phyloP scores from a whole-genome alignment of 2,888 invertebrate genomes.

The Heliconius ismenius region DNA sequence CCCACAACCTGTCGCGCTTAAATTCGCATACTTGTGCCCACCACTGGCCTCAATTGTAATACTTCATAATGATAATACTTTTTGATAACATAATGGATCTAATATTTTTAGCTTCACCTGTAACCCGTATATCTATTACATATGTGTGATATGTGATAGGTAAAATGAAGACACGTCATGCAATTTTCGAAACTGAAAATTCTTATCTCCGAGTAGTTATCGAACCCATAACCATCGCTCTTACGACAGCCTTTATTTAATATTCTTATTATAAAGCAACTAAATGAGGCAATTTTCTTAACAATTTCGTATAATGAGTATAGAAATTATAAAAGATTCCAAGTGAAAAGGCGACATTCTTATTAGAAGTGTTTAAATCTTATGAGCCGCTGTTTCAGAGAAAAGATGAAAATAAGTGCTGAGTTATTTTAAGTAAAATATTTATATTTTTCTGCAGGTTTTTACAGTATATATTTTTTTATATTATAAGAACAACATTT shows the following conservation, averaged over 20 bases:
- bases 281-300: not conserved
- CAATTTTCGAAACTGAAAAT: too few relatives aligned
- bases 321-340: constrained; percentile 21
- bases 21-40: too few relatives aligned
- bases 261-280: not conserved
- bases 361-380: constrained; percentile 16
- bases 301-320: constrained; percentile 16
- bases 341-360: constrained; percentile 2
- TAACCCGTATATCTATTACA: too few relatives aligned
- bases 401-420: not conserved
- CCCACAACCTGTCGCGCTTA: too few relatives aligned
- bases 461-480: not conserved
- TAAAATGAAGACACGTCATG: too few relatives aligned
- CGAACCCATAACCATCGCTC: too few relatives aligned
- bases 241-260: not conserved
- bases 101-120: too few relatives aligned
- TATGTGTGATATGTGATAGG: too few relatives aligned
- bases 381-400: constrained; percentile 4
- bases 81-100: too few relatives aligned
- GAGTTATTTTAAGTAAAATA: not conserved
- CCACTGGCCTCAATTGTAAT: too few relatives aligned
- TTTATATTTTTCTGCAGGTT: not conserved
- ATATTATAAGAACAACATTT: not conserved
- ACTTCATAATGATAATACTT: too few relatives aligned
- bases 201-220: too few relatives aligned